Base-by-base conservation (phyloP, 2,797 vertebrate species). In the Lagorchestes hirsutus region DNA sequence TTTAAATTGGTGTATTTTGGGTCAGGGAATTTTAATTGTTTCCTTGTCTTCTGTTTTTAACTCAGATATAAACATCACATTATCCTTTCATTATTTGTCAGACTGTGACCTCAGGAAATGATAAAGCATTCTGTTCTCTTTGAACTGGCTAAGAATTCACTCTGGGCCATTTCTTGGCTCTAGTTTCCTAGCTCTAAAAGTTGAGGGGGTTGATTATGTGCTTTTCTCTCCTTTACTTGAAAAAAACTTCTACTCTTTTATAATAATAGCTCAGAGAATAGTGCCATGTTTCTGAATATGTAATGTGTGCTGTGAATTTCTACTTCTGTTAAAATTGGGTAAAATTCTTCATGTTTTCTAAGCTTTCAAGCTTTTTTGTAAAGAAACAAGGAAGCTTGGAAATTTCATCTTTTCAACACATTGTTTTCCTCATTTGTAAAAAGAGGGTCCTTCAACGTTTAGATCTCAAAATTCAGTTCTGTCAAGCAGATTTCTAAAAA, bases 1-100 rank as follows among this genome's bases (percentile, higher is more conserved):
- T 98, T 97, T 90, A 97, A 97, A 95, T 97, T 34, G 55, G 82
- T 90, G 90, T 95, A n/a, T 95, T 96, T 95, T 96, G 96, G 82
- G 93, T 54, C 95, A 95, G 97, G 87, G 40, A 55, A 54, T 16
- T 91, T 91, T 29, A 31, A 34, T 52, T 91, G 90, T 91, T 91
- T 54, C 52, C 50, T 90, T 34, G 12, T 16, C 90, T 91, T 2
- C 12, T 91, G 12, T 91, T 5, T 52, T 3, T 52, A 90, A 13
- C 29, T 54, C 52, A 91, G 16, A 55, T 91, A 16, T 2, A 4
- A 29, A 31, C 13, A 34, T 54, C 28, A 52, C 87, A 52, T 46
- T 31, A 54, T 90, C 52, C 27, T 91, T 82, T 82, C 46, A 22
- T 82, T 18, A 40, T 74, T 82, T 82, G 74, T 46, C 40, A 82